Base-by-base conservation (phyloP, 2,113 vertebrate genomes). In the Saiga tatarica region DNA sequence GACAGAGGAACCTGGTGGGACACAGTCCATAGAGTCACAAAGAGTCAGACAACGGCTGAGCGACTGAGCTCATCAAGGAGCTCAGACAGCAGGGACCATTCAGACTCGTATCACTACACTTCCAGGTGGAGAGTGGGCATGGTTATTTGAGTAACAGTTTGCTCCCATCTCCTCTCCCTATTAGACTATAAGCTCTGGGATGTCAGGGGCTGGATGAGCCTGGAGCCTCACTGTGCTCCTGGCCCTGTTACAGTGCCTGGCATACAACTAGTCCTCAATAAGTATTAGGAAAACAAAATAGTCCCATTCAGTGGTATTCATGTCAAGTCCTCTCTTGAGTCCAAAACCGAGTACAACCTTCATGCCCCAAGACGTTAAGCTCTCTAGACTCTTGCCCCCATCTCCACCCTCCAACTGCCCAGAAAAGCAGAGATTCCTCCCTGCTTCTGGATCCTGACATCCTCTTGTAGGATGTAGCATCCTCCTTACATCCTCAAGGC, bases 401-500 rank as follows among this genome's bases (percentile, higher is more conserved):
- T 6, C 28, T 26, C 21, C 57, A 26, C 6, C 12, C 79, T 14
- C 16, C 2, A 17, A 8, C 2, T 25, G 0, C 23, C 71, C 3
- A 21, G 64, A 11, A 23, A 45, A 83, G 15, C 7, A 55, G 2
- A 74, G 42, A 11, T 7, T 14, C 21, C 74, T 26, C 25, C 23
- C 13, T 15, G 10, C 7, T 14, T 53, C n/a, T 7, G 21, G n/a
- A 47, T 33, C 14, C 15, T 4, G 5, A 3, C 7, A 17, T 15
- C 2, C 17, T 36, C 6, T n/a, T 23, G 64, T 71, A 71, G 17
- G 19, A 71, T 36, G 9, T 11, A 12, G n/a, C n/a, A 21, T 71
- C 64, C n/a, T 33, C 25, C 25, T 4, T 11, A 5, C 9, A 17
- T 15, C 1, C 12, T 50, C 8, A 1, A 21, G 1, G 13, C 30